phyloP scores from a whole-genome alignment of 1,140 invertebrate species.

The Coenobita brevimanus region DNA sequence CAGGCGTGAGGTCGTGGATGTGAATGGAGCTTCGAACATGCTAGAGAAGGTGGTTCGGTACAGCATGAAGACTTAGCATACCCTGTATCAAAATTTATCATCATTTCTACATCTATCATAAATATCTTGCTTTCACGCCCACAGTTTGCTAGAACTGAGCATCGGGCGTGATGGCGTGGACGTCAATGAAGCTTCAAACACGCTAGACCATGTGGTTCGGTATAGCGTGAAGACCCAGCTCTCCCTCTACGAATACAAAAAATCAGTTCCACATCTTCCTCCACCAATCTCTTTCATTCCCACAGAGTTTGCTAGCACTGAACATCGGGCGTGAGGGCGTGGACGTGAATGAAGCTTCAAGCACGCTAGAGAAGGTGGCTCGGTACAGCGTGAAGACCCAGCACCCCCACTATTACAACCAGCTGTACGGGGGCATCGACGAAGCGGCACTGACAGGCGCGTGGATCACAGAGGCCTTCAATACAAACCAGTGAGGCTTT shows the following conservation, averaged over 20 bases:
- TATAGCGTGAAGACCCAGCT: slow-evolving; percentile 84
- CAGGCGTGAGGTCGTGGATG: background rate
- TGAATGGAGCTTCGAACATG: slow-evolving; percentile 15
- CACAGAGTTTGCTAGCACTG: slow-evolving; percentile 33
- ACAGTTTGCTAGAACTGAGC: slow-evolving; percentile 12
- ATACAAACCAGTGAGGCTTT: slow-evolving; percentile 81
- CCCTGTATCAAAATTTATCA: slow-evolving; percentile 84
- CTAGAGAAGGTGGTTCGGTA: slow-evolving; percentile 77
- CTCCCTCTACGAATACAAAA: slow-evolving; percentile 81
- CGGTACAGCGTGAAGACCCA: slow-evolving; percentile 83
- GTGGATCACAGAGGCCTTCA: slow-evolving; percentile 88
- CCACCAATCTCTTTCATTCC: background rate
- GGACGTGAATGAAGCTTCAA: slow-evolving; percentile 3
- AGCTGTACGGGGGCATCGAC: slow-evolving; percentile 84
- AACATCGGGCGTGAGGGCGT: slow-evolving; percentile 4
- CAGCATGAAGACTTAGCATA: slow-evolving; percentile 83
- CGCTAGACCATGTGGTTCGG: slow-evolving; percentile 75
- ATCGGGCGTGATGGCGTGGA: slow-evolving; percentile 1
- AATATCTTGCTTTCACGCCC: too few species aligned
- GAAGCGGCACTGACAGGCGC: slow-evolving; percentile 88
- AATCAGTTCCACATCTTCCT: too few species aligned
- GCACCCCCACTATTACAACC: slow-evolving; percentile 83
- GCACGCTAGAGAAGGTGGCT: slow-evolving; percentile 74
- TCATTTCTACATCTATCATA: too few species aligned
- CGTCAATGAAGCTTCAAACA: slow-evolving; percentile 2